phyloP scores from a whole-genome alignment of 1,140 invertebrate species.

The Drosophila busckii region DNA sequence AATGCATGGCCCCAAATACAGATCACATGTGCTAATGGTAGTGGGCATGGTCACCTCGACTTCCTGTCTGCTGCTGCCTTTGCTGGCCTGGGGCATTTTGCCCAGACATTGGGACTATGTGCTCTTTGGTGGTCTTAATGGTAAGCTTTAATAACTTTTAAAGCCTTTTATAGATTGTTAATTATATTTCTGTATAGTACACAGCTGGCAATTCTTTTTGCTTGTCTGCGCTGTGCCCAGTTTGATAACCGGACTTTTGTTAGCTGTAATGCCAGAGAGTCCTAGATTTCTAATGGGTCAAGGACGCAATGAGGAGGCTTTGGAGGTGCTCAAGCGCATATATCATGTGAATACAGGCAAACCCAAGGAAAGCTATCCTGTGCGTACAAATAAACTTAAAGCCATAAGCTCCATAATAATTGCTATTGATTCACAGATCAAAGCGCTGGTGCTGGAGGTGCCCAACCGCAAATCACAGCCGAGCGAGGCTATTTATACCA shows the following conservation, averaged over 20 bases:
- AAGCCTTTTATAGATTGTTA: background rate
- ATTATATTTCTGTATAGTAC: constrained; percentile 51
- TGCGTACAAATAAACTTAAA: constrained; percentile 63
- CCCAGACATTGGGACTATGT: constrained; percentile 78
- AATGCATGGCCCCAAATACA: constrained; percentile 82
- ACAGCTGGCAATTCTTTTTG: constrained; percentile 89
- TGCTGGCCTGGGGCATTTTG: constrained; percentile 82
- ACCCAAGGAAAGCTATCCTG: constrained; percentile 83
- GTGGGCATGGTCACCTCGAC: constrained; percentile 82
- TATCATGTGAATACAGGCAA: constrained; percentile 81
- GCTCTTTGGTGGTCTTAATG: constrained; percentile 81
- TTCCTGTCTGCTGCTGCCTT: constrained; percentile 80
- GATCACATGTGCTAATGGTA: constrained; percentile 83
- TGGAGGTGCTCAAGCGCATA: constrained; percentile 53
- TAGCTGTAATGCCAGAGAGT: constrained; percentile 87
- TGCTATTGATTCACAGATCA: constrained; percentile 38
- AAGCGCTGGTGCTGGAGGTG: constrained; percentile 50
- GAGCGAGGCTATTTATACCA: constrained; percentile 57
- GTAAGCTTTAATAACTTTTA: constrained; percentile 76
- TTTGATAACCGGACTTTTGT: constrained; percentile 82
- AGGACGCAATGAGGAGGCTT: constrained; percentile 84
- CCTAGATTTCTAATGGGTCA: constrained; percentile 89
- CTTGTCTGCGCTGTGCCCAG: constrained; percentile 83
- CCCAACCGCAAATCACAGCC: constrained; percentile 43
- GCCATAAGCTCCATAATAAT: background rate